Conservation (phyloP, 2,888 invertebrate genomes). For the Taphrorychus bicolor region DNA sequence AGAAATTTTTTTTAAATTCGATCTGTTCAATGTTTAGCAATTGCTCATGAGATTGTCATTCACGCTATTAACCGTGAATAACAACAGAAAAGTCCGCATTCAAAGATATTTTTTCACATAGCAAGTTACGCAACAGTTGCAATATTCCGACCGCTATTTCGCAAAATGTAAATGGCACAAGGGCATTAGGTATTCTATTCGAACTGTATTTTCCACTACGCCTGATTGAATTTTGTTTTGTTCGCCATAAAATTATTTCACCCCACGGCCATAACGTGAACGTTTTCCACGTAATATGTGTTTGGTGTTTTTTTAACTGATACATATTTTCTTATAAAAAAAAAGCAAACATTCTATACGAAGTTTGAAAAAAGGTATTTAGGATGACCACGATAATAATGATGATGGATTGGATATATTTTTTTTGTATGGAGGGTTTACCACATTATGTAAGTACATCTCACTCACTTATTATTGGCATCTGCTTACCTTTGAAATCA, state of each 20-base stretch:
- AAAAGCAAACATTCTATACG: too few species aligned
- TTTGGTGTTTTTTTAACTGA: too few species aligned
- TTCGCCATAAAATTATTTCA: conserved; percentile 30
- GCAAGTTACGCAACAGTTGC: conserved; percentile 18
- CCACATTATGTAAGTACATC: background rate
- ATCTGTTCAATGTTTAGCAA: too few species aligned
- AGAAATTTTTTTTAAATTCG: too few species aligned
- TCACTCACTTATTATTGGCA: too few species aligned
- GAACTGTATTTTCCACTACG: conserved; percentile 39
- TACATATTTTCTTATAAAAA: too few species aligned
- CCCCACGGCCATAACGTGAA: conserved; percentile 5
- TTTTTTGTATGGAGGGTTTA: background rate
- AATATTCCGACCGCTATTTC: conserved; percentile 12
- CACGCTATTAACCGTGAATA: too few species aligned
- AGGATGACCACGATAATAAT: background rate
- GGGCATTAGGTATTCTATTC: conserved; percentile 37
- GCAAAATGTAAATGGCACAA: conserved; percentile 49
- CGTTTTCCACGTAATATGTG: too few species aligned
- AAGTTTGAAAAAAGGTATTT: background rate
- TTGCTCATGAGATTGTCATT: too few species aligned
- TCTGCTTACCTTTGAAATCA: too few species aligned
- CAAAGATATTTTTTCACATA: conserved; percentile 22
- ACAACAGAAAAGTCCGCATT: too few species aligned
- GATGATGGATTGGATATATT: background rate
- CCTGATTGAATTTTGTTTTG: conserved; percentile 41